Conservation (phyloP, 2,113 vertebrate genomes). For the Tachycineta bicolor region DNA sequence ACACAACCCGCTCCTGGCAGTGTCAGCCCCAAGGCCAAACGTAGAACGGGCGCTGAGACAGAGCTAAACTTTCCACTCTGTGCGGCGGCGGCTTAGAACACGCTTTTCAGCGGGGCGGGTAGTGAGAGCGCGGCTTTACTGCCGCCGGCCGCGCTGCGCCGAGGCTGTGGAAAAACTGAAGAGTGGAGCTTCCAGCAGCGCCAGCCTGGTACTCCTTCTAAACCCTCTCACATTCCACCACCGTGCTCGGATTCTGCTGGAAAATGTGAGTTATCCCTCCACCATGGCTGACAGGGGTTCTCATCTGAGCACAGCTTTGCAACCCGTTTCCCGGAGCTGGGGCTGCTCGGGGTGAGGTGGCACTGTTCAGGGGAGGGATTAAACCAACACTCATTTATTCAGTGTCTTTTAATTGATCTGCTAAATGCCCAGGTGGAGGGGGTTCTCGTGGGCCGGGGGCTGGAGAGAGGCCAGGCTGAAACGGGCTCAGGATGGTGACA, state of each 20-base stretch:
- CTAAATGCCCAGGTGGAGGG: not conserved
- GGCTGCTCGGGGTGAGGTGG: not conserved
- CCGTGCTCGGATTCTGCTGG: not conserved
- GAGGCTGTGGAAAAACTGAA: conserved; percentile 52
- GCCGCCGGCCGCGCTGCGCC: rapidly evolving
- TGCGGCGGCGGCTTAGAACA: not conserved
- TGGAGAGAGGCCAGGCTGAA: not conserved
- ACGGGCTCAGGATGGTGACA: rapidly evolving
- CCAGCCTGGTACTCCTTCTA: conserved; percentile 30
- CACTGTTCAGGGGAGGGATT: not conserved
- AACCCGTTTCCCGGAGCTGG: not conserved
- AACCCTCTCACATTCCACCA: not conserved
- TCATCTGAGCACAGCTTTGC: not conserved
- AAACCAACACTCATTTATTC: not conserved
- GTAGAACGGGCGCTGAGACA: not conserved
- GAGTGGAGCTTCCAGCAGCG: conserved; percentile 17
- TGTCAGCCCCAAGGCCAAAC: not conserved
- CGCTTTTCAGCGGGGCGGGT: not conserved
- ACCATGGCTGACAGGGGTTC: not conserved
- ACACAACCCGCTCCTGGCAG: not conserved
- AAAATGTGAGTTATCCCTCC: not conserved
- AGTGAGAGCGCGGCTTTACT: not conserved
- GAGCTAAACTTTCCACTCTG: conserved; percentile 47
- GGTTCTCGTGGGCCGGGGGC: no score
- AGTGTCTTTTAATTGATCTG: not conserved